phyloP scores from a whole-genome alignment of 2,888 invertebrate genomes.

The Noctua janthina region DNA sequence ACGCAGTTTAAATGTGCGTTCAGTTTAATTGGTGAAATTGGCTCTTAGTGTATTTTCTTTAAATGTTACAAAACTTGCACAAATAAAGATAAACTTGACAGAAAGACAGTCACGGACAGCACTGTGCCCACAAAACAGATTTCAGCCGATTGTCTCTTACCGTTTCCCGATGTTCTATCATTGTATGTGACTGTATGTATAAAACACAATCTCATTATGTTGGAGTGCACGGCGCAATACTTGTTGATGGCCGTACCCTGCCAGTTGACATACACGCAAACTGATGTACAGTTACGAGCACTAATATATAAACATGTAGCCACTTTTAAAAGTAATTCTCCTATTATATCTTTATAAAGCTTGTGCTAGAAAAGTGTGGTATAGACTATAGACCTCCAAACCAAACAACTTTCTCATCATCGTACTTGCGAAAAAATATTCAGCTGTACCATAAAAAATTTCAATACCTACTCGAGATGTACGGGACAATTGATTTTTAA shows the following conservation, averaged over 20 bases:
- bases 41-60: background rate
- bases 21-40: background rate
- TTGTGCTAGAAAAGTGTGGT: background rate
- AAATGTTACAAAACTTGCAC: background rate
- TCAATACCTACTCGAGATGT: background rate
- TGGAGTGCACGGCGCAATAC: conserved; percentile 57
- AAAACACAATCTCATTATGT: conserved; percentile 57
- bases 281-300: conserved; percentile 32
- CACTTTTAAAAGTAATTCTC: background rate
- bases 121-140: background rate
- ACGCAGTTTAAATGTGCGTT: background rate
- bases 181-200: conserved; percentile 31
- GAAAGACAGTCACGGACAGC: background rate
- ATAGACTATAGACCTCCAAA: background rate
- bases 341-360: background rate
- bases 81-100: background rate
- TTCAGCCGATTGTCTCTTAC: conserved; percentile 6
- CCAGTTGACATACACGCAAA: conserved; percentile 53
- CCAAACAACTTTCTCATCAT: background rate
- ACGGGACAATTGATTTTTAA: background rate
- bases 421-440: background rate
- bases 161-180: background rate
- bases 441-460: background rate
- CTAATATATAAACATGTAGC: background rate
- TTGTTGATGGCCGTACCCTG: conserved; percentile 46